These are phyloP conservation scores for Dryobota labecula DNA, from an alignment of 2,888 invertebrate species.

Conservation along the genomic window DNA sequence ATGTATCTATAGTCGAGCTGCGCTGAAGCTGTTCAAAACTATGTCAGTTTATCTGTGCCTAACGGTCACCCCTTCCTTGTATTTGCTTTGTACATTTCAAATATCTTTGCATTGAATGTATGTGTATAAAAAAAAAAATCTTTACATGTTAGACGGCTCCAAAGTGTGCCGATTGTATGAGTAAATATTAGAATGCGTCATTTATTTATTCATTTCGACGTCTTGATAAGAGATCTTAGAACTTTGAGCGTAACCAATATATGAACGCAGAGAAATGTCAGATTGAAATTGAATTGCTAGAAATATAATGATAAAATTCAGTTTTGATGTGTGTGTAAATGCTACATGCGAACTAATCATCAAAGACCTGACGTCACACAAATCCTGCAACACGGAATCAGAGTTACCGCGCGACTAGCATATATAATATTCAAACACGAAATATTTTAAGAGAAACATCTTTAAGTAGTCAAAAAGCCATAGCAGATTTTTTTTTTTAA, in stretches of 20 bases:
- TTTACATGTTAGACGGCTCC: constrained; percentile 50
- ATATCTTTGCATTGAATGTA: constrained; percentile 66
- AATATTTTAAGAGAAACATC: too few relatives aligned
- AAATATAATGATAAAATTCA: constrained; percentile 29
- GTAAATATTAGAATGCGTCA: constrained; percentile 58
- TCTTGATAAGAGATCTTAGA: constrained; percentile 55
- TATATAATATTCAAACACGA: too few relatives aligned
- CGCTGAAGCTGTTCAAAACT: constrained; percentile 70
- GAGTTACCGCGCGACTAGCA: too few relatives aligned
- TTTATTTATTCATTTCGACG: constrained; percentile 49
- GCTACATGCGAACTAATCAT: too few relatives aligned
- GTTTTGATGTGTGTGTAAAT: not conserved
- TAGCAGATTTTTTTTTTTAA: too few relatives aligned
- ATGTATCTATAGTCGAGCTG: constrained; percentile 48
- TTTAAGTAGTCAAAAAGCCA: too few relatives aligned
- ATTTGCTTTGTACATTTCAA: constrained; percentile 78
- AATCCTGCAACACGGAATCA: too few relatives aligned
- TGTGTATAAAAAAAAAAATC: constrained; percentile 58
- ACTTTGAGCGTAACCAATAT: constrained; percentile 50
- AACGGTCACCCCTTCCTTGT: constrained; percentile 80
- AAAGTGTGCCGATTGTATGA: constrained; percentile 50
- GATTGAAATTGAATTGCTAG: constrained; percentile 41
- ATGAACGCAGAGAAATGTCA: constrained; percentile 41
- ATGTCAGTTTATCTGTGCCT: constrained; percentile 85
- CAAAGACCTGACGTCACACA: too few relatives aligned